Base-by-base conservation (phyloP, 2,797 vertebrate species). In the Anguilla pacifica region DNA sequence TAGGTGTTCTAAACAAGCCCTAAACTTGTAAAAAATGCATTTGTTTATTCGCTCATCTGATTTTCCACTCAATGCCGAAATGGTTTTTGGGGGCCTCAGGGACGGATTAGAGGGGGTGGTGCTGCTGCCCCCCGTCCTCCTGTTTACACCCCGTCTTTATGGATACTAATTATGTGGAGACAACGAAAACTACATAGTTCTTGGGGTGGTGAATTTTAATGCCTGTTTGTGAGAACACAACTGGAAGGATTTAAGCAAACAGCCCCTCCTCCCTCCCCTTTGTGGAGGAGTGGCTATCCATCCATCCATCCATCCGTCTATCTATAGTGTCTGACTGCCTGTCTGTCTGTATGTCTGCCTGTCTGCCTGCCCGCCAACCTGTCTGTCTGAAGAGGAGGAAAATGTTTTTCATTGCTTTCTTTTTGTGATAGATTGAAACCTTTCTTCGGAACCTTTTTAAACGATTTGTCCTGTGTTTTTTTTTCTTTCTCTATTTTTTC, bases 111-210 rank as follows among this genome's bases (percentile, higher is more conserved):
- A 89, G 53, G n/a, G 31, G 59, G 19, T 28, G 10, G 17, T 4
- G 19, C 22, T 28, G 89, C 22, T 25, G 79, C 82, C 55, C 77
- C 10, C 25, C 39, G 28, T 19, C 70, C 51, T 35, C 84, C 46
- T 46, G 35, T 28, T 87, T 81, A 77, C 86, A 25, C 88, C 59
- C 77, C 72, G 31, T 13, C 2, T 88, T 93, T 91, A 94, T 92
- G 64, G 87, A 90, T 89, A 93, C 91, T 92, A 91, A 93, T 92
- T 91, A 91, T 88, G 57, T 82, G 85, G 83, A 88, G 86, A 92
- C 88, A 88, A 92, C 35, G 86, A 91, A 90, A 61, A 86, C 85
- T 83, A 87, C 82, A 86, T 91, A 91, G 11, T 57, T 13, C 11
- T 11, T 90, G 88, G 86, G 35, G 90, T 90, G 89, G 51, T 35